Evolutionary conservation across 2,797 vertebrate species (phyloP).

Genomic region (Eremophila alpestris): DNA sequence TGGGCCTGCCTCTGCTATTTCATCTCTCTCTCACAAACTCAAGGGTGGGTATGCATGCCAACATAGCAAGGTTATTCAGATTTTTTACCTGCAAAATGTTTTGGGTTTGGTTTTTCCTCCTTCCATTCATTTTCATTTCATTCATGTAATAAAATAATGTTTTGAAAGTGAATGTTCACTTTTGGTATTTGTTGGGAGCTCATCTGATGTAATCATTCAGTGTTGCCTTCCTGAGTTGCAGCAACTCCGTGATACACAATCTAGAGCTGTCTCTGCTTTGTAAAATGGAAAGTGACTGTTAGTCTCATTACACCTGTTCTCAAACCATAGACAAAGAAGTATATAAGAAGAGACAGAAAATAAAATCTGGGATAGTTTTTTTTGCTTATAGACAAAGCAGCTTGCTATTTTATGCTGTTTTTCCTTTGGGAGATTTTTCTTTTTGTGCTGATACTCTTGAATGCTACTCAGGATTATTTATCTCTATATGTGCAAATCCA

Average conservation of each 20-base stretch:
- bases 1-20: conserved; percentile 91
- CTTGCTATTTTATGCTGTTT: not conserved
- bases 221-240: not conserved
- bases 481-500: not conserved
- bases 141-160: conserved; percentile 18
- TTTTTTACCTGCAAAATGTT: conserved; percentile 8
- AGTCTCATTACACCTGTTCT: not conserved
- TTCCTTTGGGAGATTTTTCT: not conserved
- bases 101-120: not conserved
- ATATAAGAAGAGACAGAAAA: not conserved
- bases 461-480: not conserved
- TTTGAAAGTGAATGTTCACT: not conserved
- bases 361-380: not conserved
- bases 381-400: not conserved
- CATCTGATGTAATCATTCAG: not conserved
- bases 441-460: not conserved
- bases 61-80: conserved; percentile 72
- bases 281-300: not conserved
- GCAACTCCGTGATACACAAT: not conserved
- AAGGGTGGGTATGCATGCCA: conserved; percentile 96
- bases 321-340: not conserved
- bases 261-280: not conserved
- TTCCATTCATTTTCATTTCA: conserved; percentile 65
- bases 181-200: not conserved
- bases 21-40: conserved; percentile 95